phyloP scores from a whole-genome alignment of 2,888 invertebrate species.

The Drosophila maculinotata region DNA sequence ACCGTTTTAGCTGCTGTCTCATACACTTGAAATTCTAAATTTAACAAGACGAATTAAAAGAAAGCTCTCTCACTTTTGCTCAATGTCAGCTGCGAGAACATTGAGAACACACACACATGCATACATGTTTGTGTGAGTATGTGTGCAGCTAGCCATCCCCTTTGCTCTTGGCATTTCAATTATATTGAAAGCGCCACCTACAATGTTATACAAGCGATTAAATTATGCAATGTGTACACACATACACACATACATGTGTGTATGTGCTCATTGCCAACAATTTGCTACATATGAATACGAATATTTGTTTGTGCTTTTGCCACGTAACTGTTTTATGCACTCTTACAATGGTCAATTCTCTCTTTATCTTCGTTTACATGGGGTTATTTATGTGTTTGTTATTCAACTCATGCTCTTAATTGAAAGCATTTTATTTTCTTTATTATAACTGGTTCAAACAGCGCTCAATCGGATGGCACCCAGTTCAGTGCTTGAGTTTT shows the following conservation, averaged over 20 bases:
- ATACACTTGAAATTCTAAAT: constrained; percentile 64
- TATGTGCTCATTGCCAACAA: constrained; percentile 30
- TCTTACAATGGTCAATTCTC: background rate
- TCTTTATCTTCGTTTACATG: too few relatives aligned
- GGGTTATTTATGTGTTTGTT: background rate
- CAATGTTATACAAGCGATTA: constrained; percentile 46
- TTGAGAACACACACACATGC: too few relatives aligned
- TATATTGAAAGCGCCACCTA: constrained; percentile 33
- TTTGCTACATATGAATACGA: constrained; percentile 5
- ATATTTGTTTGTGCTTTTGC: background rate
- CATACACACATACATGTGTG: background rate
- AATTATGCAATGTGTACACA: constrained; percentile 48
- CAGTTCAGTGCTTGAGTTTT: background rate
- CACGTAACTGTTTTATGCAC: constrained; percentile 8
- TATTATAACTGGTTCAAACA: constrained; percentile 25
- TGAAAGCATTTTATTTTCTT: background rate
- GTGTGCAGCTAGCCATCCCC: constrained; percentile 26
- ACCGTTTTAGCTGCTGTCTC: constrained; percentile 5
- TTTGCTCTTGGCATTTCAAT: constrained; percentile 26
- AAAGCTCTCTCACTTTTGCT: constrained; percentile 37
- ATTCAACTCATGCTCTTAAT: constrained; percentile 10
- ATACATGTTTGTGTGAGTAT: background rate
- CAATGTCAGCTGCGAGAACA: constrained; percentile 46
- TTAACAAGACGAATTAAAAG: constrained; percentile 38
- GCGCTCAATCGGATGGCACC: background rate